phyloP scores from a whole-genome alignment of 2,113 vertebrate genomes.

The Crocuta crocuta region DNA sequence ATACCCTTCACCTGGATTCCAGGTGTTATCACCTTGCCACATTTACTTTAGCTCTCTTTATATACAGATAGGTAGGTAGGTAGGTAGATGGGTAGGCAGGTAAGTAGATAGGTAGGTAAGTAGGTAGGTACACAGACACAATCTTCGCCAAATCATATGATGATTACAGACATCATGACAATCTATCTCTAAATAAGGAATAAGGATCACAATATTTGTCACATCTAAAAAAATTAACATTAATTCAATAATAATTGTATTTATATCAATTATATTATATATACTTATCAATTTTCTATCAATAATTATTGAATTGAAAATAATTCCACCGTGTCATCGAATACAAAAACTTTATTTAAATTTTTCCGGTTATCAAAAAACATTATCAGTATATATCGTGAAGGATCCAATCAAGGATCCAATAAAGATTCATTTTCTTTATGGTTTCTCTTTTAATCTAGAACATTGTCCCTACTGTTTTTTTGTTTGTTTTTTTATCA shows the following conservation, averaged over 20 bases:
- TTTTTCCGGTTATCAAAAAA: not conserved
- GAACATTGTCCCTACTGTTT: not conserved
- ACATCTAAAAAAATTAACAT: slow-evolving; percentile 11
- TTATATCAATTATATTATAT: not conserved
- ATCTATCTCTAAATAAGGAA: not conserved
- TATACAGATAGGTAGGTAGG: not conserved
- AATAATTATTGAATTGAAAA: not conserved
- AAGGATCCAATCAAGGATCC: not conserved
- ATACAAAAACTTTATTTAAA: not conserved
- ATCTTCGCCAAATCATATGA: not conserved
- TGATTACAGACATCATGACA: not conserved
- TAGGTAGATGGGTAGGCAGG: not conserved
- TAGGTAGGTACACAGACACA: not conserved
- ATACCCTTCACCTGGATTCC: not conserved
- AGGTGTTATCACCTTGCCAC: not conserved
- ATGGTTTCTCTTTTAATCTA: not conserved
- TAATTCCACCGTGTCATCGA: not conserved
- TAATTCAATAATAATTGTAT: not conserved
- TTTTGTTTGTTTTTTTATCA: not conserved
- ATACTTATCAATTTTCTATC: not conserved
- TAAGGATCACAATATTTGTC: not conserved
- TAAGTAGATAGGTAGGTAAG: rapidly evolving
- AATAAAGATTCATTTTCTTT: not conserved
- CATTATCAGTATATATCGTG: not conserved
- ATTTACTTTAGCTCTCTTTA: not conserved